Evolutionary conservation across 2,113 vertebrate species (phyloP).

Genomic region (Heterotis niloticus): DNA sequence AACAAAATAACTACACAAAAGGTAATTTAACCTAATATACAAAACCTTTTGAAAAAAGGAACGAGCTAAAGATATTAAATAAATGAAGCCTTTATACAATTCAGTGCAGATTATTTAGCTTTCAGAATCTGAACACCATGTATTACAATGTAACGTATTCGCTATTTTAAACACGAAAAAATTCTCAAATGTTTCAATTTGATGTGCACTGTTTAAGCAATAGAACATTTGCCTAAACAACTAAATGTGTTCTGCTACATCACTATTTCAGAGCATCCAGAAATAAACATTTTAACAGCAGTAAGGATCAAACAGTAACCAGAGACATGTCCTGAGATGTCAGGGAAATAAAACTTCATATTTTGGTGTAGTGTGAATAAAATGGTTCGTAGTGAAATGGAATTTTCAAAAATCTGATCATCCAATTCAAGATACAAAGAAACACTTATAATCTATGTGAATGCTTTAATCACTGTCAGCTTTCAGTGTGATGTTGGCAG

Average conservation of each 20-base stretch:
- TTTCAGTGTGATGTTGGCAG: not conserved
- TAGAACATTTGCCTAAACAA: not conserved
- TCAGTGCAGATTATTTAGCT: not conserved
- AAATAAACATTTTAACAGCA: not conserved
- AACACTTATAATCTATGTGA: not conserved
- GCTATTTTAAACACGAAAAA: not conserved
- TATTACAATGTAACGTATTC: not conserved
- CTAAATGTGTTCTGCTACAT: not conserved
- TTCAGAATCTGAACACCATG: not conserved
- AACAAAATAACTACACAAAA: conserved; percentile 13
- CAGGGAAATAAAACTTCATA: not conserved
- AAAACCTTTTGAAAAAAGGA: too few relatives aligned
- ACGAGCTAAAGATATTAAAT: too few relatives aligned
- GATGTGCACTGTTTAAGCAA: not conserved
- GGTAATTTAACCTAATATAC: too few relatives aligned
- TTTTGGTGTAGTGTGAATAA: not conserved
- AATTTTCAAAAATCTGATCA: not conserved
- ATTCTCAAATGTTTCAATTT: not conserved
- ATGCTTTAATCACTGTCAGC: not conserved
- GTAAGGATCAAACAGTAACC: not conserved
- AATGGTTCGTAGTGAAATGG: not conserved
- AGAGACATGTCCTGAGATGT: conserved; percentile 5
- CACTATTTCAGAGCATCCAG: not conserved
- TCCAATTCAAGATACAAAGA: not conserved
- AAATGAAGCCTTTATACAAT: not conserved